Evolutionary conservation across 2,888 invertebrate genomes (phyloP).

Genomic region (Zonitis immaculata): DNA sequence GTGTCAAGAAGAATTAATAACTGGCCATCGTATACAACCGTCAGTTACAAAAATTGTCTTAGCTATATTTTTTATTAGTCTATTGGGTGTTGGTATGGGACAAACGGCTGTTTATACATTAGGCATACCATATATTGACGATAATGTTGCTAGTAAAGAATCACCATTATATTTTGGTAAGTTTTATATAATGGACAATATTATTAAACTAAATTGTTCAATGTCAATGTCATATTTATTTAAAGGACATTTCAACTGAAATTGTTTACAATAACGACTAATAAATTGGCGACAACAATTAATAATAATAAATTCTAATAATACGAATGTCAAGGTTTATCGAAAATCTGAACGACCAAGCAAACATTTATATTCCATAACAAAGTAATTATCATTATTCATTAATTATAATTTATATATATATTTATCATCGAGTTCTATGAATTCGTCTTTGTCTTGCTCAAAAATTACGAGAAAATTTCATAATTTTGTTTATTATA

Average conservation of each 20-base stretch:
- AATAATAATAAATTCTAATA: conserved; percentile 21
- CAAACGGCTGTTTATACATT: conserved; percentile 90
- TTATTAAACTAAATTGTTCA: conserved; percentile 21
- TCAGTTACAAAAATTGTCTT: conserved; percentile 77
- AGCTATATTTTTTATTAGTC: conserved; percentile 81
- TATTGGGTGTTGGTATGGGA: conserved; percentile 85
- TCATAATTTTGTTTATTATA: too few species aligned
- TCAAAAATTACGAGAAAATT: too few species aligned
- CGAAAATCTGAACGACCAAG: conserved; percentile 6
- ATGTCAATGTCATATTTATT: conserved; percentile 24
- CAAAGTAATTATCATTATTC: too few species aligned
- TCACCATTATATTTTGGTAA: conserved; percentile 89
- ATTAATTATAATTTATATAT: too few species aligned
- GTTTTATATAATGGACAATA: conserved; percentile 38
- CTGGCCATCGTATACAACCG: conserved; percentile 65
- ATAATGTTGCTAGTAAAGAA: conserved; percentile 87
- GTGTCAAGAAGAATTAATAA: conserved; percentile 52
- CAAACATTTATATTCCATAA: too few species aligned
- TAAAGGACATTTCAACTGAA: conserved; percentile 20
- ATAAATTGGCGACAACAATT: conserved; percentile 16
- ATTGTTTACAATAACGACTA: conserved; percentile 17
- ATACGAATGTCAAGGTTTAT: conserved; percentile 21
- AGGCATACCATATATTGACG: conserved; percentile 91
- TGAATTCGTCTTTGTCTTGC: too few species aligned
- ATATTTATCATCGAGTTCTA: too few species aligned